These are phyloP conservation scores for Myotis planiceps DNA, from an alignment of 2,797 vertebrate species.

Conservation along the genomic window DNA sequence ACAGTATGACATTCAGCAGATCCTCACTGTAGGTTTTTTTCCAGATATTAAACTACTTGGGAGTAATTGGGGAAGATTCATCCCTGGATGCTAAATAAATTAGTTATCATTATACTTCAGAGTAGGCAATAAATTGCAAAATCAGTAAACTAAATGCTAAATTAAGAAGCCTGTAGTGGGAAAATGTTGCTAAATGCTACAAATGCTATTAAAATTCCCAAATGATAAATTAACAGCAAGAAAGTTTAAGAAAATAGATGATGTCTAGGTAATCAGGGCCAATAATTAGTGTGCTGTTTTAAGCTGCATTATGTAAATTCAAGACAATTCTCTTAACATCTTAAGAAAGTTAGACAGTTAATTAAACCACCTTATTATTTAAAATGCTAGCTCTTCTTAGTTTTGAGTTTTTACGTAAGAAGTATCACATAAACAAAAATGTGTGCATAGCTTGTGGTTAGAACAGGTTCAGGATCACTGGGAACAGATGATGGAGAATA, in stretches of 20 bases:
- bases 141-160: conserved; percentile 29
- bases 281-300: not conserved
- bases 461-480: conserved; percentile 20
- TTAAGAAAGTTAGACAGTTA: not conserved
- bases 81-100: not conserved
- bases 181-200: conserved; percentile 13
- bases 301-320: not conserved
- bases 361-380: conserved; percentile 33
- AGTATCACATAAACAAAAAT: not conserved
- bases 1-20: not conserved
- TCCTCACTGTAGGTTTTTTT: not conserved
- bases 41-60: not conserved
- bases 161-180: not conserved
- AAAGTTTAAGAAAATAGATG: conserved; percentile 36
- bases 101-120: not conserved
- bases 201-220: conserved; percentile 40
- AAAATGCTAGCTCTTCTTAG: not conserved
- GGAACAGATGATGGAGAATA: not conserved
- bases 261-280: not conserved
- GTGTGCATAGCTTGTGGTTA: not conserved
- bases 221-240: conserved; percentile 42
- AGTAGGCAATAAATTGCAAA: not conserved
- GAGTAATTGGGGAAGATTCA: not conserved
- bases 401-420: conserved; percentile 38
- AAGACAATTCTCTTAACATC: conserved; percentile 30